These are phyloP conservation scores for Drosophila arawakana DNA, from an alignment of 1,140 invertebrate genomes.

Conservation along the genomic window DNA sequence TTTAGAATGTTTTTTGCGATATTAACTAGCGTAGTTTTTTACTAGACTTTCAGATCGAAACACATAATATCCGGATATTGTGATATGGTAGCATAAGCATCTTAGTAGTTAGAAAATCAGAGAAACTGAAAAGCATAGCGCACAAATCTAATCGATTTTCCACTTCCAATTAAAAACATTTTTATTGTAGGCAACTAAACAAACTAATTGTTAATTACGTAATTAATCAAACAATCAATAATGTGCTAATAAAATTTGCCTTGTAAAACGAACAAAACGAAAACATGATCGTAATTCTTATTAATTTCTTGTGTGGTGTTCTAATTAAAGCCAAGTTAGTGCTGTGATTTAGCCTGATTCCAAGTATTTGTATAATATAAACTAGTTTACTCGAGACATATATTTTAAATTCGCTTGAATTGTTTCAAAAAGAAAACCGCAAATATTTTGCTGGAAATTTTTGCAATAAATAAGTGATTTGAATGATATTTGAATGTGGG, in stretches of 20 bases:
- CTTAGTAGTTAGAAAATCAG: slow-evolving; percentile 48
- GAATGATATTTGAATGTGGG: slow-evolving; percentile 38
- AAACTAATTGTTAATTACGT: slow-evolving; percentile 22
- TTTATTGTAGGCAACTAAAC: slow-evolving; percentile 15
- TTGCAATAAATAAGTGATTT: slow-evolving; percentile 56
- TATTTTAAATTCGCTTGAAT: slow-evolving; percentile 9
- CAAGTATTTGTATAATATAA: background rate
- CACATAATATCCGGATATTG: slow-evolving; percentile 70
- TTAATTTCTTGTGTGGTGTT: slow-evolving; percentile 34
- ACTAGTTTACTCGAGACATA: background rate
- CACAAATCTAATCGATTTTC: slow-evolving; percentile 67
- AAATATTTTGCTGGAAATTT: slow-evolving; percentile 37
- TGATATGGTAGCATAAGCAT: slow-evolving; percentile 61
- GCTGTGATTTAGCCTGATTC: slow-evolving; percentile 17
- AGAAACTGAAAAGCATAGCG: slow-evolving; percentile 53
- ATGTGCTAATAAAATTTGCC: slow-evolving; percentile 41
- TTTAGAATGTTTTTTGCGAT: slow-evolving; percentile 34
- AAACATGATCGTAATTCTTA: slow-evolving; percentile 53
- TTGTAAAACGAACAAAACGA: slow-evolving; percentile 31
- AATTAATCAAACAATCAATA: slow-evolving; percentile 49
- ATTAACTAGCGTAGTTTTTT: slow-evolving; percentile 65
- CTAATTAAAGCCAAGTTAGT: slow-evolving; percentile 1
- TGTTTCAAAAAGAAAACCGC: background rate
- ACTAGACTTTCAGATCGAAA: slow-evolving; percentile 47
- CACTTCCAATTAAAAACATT: slow-evolving; percentile 45